These are phyloP conservation scores for Patiria miniata DNA, from an alignment of 35 echinoderm and acorn worm species.

Conservation along the genomic window DNA sequence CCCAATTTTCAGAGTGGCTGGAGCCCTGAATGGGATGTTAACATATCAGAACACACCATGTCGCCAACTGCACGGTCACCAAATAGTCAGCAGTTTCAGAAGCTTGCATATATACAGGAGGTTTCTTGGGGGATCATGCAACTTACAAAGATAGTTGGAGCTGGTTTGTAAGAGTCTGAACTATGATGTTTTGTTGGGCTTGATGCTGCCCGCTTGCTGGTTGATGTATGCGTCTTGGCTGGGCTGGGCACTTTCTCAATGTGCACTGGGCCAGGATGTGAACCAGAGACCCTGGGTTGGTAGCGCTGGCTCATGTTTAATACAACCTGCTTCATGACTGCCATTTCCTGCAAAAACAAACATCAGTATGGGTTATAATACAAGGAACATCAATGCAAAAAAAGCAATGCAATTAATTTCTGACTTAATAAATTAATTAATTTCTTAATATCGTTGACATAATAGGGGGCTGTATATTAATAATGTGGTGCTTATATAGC, in stretches of 20 bases:
- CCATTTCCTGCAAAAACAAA: slow-evolving; percentile 71
- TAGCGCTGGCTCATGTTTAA: slow-evolving; percentile 62
- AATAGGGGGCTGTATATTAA: neutral
- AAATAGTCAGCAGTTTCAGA: too few relatives aligned
- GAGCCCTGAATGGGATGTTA: too few relatives aligned
- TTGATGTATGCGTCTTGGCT: neutral
- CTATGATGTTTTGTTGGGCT: neutral
- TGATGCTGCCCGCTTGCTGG: neutral
- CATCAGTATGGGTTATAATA: too few relatives aligned
- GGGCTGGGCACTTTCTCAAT: slow-evolving; percentile 39
- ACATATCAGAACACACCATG: too few relatives aligned
- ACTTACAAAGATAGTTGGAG: slow-evolving; percentile 40
- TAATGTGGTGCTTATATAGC: too few relatives aligned
- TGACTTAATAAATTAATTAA: too few relatives aligned
- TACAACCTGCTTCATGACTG: slow-evolving; percentile 92
- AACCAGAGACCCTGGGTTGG: slow-evolving; percentile 6
- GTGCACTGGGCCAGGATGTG: slow-evolving; percentile 35
- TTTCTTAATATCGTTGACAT: neutral
- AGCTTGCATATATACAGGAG: neutral
- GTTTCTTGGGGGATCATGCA: neutral
- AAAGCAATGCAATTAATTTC: too few relatives aligned
- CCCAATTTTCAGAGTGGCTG: too few relatives aligned
- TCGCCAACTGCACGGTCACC: too few relatives aligned
- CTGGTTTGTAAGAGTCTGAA: neutral
- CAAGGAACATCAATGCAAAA: too few relatives aligned